Evolutionary conservation across 2,888 invertebrate genomes (phyloP), one percentile per base, ranked within the genome.

Genomic region (Tiliacea aurago): DNA sequence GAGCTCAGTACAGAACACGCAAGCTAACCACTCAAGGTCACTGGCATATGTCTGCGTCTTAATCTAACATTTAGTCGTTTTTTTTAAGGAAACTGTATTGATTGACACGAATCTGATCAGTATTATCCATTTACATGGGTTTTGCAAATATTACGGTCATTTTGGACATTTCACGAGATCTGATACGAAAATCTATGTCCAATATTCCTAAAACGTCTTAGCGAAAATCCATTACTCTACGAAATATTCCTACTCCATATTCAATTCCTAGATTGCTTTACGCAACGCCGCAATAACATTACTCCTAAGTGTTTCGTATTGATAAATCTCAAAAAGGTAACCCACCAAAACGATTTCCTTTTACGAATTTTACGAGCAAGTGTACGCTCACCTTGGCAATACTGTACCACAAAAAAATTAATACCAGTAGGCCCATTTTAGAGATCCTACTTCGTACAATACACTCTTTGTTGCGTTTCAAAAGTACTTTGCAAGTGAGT

Each of bases 261-360:
- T 55, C 37, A 76, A 80, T 62, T 37, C 49, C 4, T 23, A 47
- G 41, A 71, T 71, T 58, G 28, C 56, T 11, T 62, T 51, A 63
- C 76, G 53, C 47, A 63, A 71, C 37, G 18, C 33, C 15, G 45
- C 55, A 56, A 63, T 82, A 58, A 66, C 51, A 78, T 70, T 71
- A 78, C 66, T 62, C 47, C 45, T 33, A 59, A 65, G 64, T 61
- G 77, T 81, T 81, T 77, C 61, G 65, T 56, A 82, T 66, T 78
- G 81, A 78, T 77, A 81, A 78, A 78, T 79, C 71, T 82, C 23
- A 37, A 78, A 58, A 82, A 63, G 78, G 78, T 37, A 70, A 63
- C 55, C 43, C 56, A 45, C 81, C 28, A 41, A 78, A 79, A 63
- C 33, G 51, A 20, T 63, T 70, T 70, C 71, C 72, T 78, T 79